Evolutionary conservation across 2,797 vertebrate genomes (phyloP).

Genomic region (Myiothlypis coronata): DNA sequence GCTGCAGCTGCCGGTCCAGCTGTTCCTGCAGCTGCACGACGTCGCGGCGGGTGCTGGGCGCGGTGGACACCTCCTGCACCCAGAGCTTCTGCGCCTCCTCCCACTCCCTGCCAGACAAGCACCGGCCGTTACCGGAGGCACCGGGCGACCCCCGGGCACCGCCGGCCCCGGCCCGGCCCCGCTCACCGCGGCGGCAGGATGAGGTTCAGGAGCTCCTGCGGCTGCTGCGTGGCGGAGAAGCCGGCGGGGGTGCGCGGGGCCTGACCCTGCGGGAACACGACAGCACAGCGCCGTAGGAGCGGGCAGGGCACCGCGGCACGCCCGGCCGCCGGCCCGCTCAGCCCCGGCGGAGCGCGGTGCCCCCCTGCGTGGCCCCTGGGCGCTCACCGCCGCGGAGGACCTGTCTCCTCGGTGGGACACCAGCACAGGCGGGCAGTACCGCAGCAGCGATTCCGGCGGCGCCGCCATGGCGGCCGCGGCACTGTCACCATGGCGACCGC

Average conservation of each 20-base stretch:
- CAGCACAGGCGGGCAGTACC: constrained; percentile 77
- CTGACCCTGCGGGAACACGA: constrained; percentile 68
- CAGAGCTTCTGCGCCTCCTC: constrained; percentile 82
- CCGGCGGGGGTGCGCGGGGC: background rate
- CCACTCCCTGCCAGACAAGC: constrained; percentile 82
- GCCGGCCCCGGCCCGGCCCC: background rate
- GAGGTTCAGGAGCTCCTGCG: constrained; percentile 85
- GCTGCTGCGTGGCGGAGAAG: constrained; percentile 65
- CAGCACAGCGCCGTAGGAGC: background rate
- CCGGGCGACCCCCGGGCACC: background rate
- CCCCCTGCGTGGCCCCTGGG: background rate
- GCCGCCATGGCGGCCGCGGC: constrained; percentile 72
- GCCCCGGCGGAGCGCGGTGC: constrained; percentile 69
- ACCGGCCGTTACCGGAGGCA: background rate
- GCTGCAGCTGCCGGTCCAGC: constrained; percentile 84
- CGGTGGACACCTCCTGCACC: constrained; percentile 90
- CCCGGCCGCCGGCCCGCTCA: too few relatives aligned
- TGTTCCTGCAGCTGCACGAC: constrained; percentile 85
- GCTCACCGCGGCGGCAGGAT: constrained; percentile 91
- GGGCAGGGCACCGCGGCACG: rapidly evolving
- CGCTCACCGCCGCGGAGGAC: constrained; percentile 74
- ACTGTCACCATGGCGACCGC: background rate
- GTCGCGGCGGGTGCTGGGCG: constrained; percentile 85
- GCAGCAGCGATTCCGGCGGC: constrained; percentile 78
- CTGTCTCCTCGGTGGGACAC: constrained; percentile 70